These are phyloP conservation scores for Ctenomys sociabilis DNA, from an alignment of 2,113 vertebrate species.

Conservation along the genomic window DNA sequence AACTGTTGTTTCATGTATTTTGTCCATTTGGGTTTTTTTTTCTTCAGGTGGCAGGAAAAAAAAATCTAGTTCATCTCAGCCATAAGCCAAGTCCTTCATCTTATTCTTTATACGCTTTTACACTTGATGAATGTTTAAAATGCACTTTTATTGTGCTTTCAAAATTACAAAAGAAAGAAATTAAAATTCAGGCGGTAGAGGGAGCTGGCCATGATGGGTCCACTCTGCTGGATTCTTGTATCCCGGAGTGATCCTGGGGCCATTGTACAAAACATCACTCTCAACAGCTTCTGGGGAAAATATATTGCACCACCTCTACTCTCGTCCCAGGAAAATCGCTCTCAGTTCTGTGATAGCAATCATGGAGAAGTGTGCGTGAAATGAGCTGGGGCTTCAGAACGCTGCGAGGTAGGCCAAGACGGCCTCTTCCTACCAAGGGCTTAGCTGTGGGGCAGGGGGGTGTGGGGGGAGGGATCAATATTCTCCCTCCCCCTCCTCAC, in stretches of 20 bases:
- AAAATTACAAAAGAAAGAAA: background rate
- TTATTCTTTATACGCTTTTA: background rate
- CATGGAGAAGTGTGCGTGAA: background rate
- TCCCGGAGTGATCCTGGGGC: too few species aligned
- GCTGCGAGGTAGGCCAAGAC: background rate
- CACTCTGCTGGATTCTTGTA: background rate
- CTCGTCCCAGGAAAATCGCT: conserved; percentile 47
- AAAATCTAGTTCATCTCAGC: background rate
- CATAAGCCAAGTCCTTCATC: background rate
- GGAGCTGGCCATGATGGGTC: background rate
- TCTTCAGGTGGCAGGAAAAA: background rate
- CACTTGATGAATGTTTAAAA: background rate
- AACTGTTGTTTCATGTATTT: background rate
- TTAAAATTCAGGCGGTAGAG: background rate
- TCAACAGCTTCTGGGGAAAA: background rate
- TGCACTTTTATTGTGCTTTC: background rate
- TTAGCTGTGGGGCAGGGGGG: too few species aligned
- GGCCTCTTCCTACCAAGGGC: background rate
- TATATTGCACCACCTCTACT: background rate
- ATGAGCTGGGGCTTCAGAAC: background rate
- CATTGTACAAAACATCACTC: background rate
- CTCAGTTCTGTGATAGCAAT: background rate
- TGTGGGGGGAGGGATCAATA: too few species aligned
- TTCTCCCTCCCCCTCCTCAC: background rate
- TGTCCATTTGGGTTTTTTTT: background rate